phyloP scores from a whole-genome alignment of 1,140 invertebrate genomes.

The Zaprionus ghesquierei region DNA sequence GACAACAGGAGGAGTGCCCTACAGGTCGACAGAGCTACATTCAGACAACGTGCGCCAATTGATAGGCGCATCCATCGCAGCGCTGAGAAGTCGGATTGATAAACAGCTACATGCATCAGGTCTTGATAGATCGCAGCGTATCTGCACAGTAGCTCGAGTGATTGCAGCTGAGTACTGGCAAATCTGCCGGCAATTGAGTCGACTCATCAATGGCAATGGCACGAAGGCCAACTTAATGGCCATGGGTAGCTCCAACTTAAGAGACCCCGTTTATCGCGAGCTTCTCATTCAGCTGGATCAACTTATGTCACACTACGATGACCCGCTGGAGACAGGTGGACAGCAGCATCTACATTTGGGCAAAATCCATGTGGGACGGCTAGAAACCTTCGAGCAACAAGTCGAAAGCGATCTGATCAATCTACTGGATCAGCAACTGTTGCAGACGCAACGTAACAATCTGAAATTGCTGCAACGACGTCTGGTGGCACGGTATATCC shows the following conservation, averaged over 20 bases:
- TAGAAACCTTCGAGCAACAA: conserved; percentile 48
- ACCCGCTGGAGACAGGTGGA: neutral
- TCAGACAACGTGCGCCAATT: conserved; percentile 16
- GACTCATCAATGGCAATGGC: conserved; percentile 36
- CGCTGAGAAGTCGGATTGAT: conserved; percentile 33
- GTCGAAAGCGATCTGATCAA: conserved; percentile 57
- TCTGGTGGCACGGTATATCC: conserved; percentile 83
- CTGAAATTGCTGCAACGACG: conserved; percentile 57
- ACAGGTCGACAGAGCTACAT: conserved; percentile 23
- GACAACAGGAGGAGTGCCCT: conserved; percentile 57
- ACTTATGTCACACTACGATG: conserved; percentile 17
- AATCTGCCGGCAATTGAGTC: conserved; percentile 33
- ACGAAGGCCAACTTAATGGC: conserved; percentile 40
- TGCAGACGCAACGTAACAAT: conserved; percentile 58
- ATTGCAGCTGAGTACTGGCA: conserved; percentile 35
- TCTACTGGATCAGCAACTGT: conserved; percentile 65
- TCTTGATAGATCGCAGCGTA: neutral
- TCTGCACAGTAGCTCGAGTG: conserved; percentile 4
- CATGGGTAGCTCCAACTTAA: conserved; percentile 47
- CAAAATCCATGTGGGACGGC: conserved; percentile 8
- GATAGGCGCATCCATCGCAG: conserved; percentile 21
- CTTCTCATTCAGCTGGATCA: conserved; percentile 32
- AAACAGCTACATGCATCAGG: neutral
- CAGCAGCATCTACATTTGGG: neutral
- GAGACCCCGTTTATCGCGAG: conserved; percentile 59